phyloP scores from a whole-genome alignment of 1,140 invertebrate species.

The Hesperophylax magnus region DNA sequence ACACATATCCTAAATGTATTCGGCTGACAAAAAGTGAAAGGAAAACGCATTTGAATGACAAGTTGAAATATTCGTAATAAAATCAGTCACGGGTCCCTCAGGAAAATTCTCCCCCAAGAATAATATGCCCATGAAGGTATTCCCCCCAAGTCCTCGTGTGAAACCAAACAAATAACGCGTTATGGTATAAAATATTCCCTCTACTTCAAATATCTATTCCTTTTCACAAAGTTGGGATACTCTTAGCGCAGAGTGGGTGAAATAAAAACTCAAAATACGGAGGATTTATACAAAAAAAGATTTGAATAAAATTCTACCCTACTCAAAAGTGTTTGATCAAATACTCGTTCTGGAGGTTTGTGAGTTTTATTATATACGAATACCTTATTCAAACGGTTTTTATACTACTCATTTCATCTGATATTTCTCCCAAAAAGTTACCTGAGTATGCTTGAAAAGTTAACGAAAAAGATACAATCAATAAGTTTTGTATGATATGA shows the following conservation, averaged over 20 bases:
- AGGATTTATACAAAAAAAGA: slow-evolving; percentile 45
- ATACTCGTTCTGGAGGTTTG: slow-evolving; percentile 23
- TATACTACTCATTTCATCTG: too few relatives aligned
- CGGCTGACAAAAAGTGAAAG: slow-evolving; percentile 47
- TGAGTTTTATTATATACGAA: slow-evolving; percentile 14
- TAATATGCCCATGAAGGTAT: slow-evolving; percentile 48
- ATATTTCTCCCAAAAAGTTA: too few relatives aligned
- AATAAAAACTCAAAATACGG: slow-evolving; percentile 43
- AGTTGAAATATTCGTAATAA: slow-evolving; percentile 58
- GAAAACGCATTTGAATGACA: slow-evolving; percentile 55
- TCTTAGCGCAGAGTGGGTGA: slow-evolving; percentile 38
- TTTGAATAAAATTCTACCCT: slow-evolving; percentile 46
- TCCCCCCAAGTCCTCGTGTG: slow-evolving; percentile 53
- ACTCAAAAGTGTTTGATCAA: slow-evolving; percentile 35
- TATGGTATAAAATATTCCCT: slow-evolving; percentile 57
- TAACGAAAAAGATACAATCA: too few relatives aligned
- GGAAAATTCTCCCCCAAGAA: slow-evolving; percentile 42
- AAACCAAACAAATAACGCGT: slow-evolving; percentile 58
- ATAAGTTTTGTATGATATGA: too few relatives aligned
- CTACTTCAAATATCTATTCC: slow-evolving; percentile 40
- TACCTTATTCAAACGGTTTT: neutral
- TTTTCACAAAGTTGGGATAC: slow-evolving; percentile 40
- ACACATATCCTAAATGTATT: slow-evolving; percentile 44
- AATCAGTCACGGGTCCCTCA: slow-evolving; percentile 46
- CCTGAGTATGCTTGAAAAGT: too few relatives aligned